Conservation (phyloP, 2,797 vertebrate genomes). For the Helarctos malayanus region DNA sequence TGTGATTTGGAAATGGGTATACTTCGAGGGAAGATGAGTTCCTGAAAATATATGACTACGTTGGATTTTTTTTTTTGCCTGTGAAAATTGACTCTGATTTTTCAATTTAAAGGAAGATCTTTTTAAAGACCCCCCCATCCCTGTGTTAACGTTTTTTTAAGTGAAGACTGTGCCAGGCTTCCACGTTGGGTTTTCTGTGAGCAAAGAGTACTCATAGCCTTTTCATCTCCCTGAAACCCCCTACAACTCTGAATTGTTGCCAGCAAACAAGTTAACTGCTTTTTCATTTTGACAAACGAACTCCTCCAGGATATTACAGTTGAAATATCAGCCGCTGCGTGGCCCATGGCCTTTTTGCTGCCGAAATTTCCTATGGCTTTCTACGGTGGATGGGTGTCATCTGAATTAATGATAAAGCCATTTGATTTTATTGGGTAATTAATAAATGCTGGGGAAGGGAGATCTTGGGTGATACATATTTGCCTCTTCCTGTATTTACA, state of each 20-base stretch:
- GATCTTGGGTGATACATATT: constrained; percentile 34
- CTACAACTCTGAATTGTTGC: constrained; percentile 8
- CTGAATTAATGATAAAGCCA: constrained; percentile 53
- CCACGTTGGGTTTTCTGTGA: not conserved
- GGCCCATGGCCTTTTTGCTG: not conserved
- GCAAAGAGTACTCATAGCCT: not conserved
- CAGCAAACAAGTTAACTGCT: constrained; percentile 18
- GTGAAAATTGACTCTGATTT: constrained; percentile 13
- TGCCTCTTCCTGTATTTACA: constrained; percentile 36
- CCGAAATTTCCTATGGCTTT: constrained; percentile 56
- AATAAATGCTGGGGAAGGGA: constrained; percentile 38
- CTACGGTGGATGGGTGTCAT: constrained; percentile 28
- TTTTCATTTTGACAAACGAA: constrained; percentile 62
- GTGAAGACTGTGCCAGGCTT: not conserved
- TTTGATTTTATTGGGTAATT: constrained; percentile 60
- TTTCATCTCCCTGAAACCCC: not conserved
- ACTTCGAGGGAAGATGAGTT: not conserved
- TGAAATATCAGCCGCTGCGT: not conserved
- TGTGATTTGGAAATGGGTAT: not conserved
- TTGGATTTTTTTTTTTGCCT: not conserved
- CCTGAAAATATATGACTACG: constrained; percentile 6
- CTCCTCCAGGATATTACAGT: not conserved
- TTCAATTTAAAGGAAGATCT: not conserved
- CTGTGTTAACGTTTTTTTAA: not conserved
- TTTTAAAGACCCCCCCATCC: not conserved